These are phyloP conservation scores for Diachasma alloeum DNA, from an alignment of 1,140 invertebrate species.

Conservation along the genomic window DNA sequence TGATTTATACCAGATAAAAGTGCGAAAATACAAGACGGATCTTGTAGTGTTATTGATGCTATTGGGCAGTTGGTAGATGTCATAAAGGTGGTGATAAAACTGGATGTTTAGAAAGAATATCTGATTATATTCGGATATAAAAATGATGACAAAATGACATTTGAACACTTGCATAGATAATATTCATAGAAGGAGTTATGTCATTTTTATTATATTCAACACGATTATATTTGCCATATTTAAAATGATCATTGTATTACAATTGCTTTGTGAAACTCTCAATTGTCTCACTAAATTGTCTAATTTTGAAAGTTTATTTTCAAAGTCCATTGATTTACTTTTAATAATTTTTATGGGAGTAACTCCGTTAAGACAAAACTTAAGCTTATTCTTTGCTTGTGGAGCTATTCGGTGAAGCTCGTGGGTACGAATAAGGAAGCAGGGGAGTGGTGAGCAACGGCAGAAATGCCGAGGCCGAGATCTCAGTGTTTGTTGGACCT, in stretches of 20 bases:
- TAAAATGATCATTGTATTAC: no score
- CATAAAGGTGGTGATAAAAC: neutral
- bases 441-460: constrained; percentile 17
- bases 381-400: neutral
- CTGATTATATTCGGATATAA: neutral
- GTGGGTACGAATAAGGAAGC: neutral
- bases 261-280: no score
- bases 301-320: no score
- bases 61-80: neutral
- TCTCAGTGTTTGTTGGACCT: constrained; percentile 32
- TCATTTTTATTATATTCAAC: neutral
- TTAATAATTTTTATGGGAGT: neutral
- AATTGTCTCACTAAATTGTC: no score
- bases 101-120: neutral
- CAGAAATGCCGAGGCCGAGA: constrained; percentile 50
- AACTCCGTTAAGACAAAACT: neutral
- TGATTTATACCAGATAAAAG: neutral
- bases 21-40: neutral
- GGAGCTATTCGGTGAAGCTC: neutral
- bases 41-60: neutral
- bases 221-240: no score
- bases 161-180: neutral
- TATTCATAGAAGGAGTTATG: neutral
- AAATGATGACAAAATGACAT: neutral
- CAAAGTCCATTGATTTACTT: no score